A percentile compares a stretch with the other conserved stretches of the same genome.
phyloP scores from a whole-genome alignment of 1,140 invertebrate genomes.

The Euwallacea similis region DNA sequence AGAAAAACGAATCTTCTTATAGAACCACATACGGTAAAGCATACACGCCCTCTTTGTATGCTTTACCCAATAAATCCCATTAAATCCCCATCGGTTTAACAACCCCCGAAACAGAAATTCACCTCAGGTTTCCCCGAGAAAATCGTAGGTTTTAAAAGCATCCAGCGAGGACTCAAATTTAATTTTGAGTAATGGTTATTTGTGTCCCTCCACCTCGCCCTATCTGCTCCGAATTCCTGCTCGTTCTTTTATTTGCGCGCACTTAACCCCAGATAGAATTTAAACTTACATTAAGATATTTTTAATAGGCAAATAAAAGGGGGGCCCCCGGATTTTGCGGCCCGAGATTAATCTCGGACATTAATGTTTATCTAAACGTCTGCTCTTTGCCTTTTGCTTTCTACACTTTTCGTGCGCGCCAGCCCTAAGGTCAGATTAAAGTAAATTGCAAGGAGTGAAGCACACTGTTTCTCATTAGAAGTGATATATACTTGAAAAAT shows the following conservation, averaged over 20 bases:
- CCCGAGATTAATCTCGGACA: slow-evolving; percentile 46
- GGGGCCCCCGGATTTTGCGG: slow-evolving; percentile 41
- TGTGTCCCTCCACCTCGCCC: slow-evolving; percentile 17
- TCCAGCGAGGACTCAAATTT: slow-evolving; percentile 13
- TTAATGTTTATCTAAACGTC: slow-evolving; percentile 48
- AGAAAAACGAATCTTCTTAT: no score
- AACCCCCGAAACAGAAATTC: slow-evolving; percentile 4
- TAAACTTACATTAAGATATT: slow-evolving; percentile 54
- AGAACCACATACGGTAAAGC: no score
- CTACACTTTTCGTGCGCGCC: neutral
- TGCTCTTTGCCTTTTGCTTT: slow-evolving; percentile 28
- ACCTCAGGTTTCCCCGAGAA: slow-evolving; percentile 8
- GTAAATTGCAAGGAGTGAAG: no score
- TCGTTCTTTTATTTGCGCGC: slow-evolving; percentile 47
- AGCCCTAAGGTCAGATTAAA: no score
- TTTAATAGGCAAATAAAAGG: slow-evolving; percentile 52
- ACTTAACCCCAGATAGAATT: slow-evolving; percentile 53
- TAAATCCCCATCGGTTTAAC: neutral
- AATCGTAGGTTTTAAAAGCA: neutral
- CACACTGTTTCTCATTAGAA: no score
- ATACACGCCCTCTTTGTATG: no score
- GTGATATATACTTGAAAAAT: no score
- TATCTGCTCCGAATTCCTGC: slow-evolving; percentile 16
- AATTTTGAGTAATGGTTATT: slow-evolving; percentile 31
- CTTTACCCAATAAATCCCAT: no score